Evolutionary conservation across 2,888 invertebrate species (phyloP).

Genomic region (Neocrepidodera transversa): DNA sequence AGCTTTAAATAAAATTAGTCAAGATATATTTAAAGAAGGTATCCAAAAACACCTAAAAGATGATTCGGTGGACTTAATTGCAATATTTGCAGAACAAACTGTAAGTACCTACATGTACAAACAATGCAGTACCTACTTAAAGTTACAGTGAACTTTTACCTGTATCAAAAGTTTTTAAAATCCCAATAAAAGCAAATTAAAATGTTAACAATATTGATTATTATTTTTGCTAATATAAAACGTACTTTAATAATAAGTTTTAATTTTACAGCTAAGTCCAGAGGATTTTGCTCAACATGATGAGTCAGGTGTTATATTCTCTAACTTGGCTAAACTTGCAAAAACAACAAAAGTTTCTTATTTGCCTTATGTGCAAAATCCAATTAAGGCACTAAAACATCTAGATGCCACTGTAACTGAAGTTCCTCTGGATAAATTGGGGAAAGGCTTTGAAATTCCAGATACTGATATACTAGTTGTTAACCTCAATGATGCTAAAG

Average conservation of each 20-base stretch:
- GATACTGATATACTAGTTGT: conserved; percentile 64
- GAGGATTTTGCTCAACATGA: conserved; percentile 62
- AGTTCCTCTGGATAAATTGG: conserved; percentile 49
- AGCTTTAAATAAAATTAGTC: conserved; percentile 54
- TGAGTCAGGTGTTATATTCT: conserved; percentile 56
- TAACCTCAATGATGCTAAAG: conserved; percentile 66
- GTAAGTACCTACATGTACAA: conserved; percentile 53
- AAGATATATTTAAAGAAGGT: conserved; percentile 55
- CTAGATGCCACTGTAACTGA: conserved; percentile 56
- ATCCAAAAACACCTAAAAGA: conserved; percentile 49
- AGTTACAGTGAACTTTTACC: no score
- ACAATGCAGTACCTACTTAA: no score
- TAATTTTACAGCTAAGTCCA: conserved; percentile 58
- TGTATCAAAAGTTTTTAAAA: no score
- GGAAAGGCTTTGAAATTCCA: conserved; percentile 54
- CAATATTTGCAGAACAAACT: conserved; percentile 63
- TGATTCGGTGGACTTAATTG: conserved; percentile 55
- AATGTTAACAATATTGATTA: no score
- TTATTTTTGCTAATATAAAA: no score
- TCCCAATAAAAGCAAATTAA: no score
- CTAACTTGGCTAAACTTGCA: conserved; percentile 56
- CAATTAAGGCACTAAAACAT: conserved; percentile 65
- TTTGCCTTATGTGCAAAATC: conserved; percentile 69
- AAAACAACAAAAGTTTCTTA: conserved; percentile 61
- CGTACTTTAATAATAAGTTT: no score